phyloP scores from a whole-genome alignment of 2,888 invertebrate species.

The Nowickia ferox region DNA sequence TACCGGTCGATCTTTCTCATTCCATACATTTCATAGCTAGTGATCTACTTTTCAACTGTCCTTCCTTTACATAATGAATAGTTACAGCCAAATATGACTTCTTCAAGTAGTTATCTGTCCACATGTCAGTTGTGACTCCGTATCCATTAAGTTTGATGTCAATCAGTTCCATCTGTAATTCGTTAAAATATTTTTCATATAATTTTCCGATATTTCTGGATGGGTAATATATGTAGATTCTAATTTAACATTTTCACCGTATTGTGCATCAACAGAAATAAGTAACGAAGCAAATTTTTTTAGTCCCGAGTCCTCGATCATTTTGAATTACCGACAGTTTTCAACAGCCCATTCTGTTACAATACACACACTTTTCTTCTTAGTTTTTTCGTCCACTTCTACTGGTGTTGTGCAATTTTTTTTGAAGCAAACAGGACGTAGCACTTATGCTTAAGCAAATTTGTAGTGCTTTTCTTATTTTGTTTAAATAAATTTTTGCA shows the following conservation, averaged over 20 bases:
- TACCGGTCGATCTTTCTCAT: constrained; percentile 26
- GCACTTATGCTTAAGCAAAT: constrained; percentile 29
- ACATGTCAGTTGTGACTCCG: constrained; percentile 60
- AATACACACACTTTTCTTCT: constrained; percentile 48
- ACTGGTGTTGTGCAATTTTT: constrained; percentile 9
- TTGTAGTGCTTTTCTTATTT: background rate
- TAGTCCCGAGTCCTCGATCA: constrained; percentile 61
- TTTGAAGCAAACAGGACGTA: background rate
- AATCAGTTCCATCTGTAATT: constrained; percentile 27
- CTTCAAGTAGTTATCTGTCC: constrained; percentile 63
- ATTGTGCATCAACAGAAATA: constrained; percentile 20
- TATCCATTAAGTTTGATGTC: constrained; percentile 55
- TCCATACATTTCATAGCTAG: constrained; percentile 51
- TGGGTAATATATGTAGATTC: constrained; percentile 11
- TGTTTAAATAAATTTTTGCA: constrained; percentile 18
- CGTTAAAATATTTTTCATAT: constrained; percentile 39
- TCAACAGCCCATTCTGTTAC: constrained; percentile 33
- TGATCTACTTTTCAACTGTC: constrained; percentile 62
- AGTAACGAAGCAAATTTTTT: constrained; percentile 19
- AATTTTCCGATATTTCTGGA: constrained; percentile 12
- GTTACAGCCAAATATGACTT: constrained; percentile 64
- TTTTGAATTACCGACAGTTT: constrained; percentile 67
- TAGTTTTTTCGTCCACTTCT: constrained; percentile 1
- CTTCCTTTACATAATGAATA: constrained; percentile 67
- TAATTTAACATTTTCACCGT: constrained; percentile 6